These are phyloP conservation scores for Thymelicus lineola DNA, from an alignment of 2,888 invertebrate species.

Conservation along the genomic window DNA sequence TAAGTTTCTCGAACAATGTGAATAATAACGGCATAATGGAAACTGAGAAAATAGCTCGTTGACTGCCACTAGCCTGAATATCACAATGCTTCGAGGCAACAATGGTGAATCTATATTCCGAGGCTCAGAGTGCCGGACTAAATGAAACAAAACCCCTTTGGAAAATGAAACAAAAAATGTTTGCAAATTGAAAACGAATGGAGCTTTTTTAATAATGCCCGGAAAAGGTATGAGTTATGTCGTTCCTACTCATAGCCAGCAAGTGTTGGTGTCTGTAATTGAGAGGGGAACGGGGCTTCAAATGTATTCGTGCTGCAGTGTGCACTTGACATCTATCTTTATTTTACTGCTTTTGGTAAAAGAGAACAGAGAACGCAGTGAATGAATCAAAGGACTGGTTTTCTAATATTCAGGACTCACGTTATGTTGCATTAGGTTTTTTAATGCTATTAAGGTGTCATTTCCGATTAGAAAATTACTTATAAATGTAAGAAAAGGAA, in stretches of 20 bases:
- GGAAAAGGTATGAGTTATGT: constrained; percentile 45
- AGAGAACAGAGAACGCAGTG: not conserved
- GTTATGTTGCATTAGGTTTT: too few relatives aligned
- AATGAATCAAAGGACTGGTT: not conserved
- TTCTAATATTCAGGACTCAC: too few relatives aligned
- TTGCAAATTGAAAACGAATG: constrained; percentile 61
- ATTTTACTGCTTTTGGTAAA: constrained; percentile 1
- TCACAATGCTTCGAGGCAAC: constrained; percentile 75
- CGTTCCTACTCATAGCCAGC: constrained; percentile 36
- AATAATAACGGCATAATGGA: constrained; percentile 76
- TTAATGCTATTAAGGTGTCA: too few relatives aligned
- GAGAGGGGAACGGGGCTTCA: constrained; percentile 10
- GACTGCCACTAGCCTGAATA: constrained; percentile 68
- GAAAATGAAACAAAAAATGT: constrained; percentile 69
- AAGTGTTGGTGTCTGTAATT: constrained; percentile 29
- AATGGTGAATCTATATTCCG: constrained; percentile 74
- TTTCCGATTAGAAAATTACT: too few relatives aligned
- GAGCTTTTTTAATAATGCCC: constrained; percentile 49
- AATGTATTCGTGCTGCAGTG: constrained; percentile 19
- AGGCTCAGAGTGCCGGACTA: constrained; percentile 63
- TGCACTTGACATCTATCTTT: constrained; percentile 13
- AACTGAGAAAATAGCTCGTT: constrained; percentile 81
- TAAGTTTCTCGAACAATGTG: constrained; percentile 74
- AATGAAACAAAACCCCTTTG: constrained; percentile 77
- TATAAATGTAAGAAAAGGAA: too few relatives aligned